Evolutionary conservation across 2,888 invertebrate species (phyloP), one percentile per base, ranked within the genome.

Genomic region (Drosophila histrio): DNA sequence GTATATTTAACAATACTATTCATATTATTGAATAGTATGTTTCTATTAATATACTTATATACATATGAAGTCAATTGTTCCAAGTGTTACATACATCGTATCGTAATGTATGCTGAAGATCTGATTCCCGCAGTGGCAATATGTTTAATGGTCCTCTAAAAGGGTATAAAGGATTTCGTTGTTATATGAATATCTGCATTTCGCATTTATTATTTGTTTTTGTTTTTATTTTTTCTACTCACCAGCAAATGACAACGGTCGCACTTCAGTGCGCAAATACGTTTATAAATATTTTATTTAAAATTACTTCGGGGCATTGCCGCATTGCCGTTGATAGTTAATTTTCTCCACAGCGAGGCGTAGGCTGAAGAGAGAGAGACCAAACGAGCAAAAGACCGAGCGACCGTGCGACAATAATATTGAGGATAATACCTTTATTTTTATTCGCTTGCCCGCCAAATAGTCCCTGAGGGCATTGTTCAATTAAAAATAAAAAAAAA

Each of bases 251-350:
- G 83, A 81, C 82, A 81, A 56, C 86, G 50, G 66, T 75, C 75
- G 66, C 88, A 77, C 82, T 77, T 81, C 63, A 68, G 64, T 85
- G 86, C 84, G 62, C 80, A 89, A 88, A 82, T 85, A 80, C 77
- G 66, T 79, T 87, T 79, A 85, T 90, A 89, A 88, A 87, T 89
- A 78, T 86, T 88, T 90, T 85, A 90, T 89, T 76, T 78, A 68
- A 89, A 87, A 89, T 85, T 89, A 81, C 90, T 77, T 79, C 63
- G 64, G 83, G 81, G 89, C 75, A 78, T 77, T 81, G 81, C 68
- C 72, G 72, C 65, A 61, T 63, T 66, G 64, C 78, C 59, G 81
- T 72, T 71, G 89, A 85, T 81, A 87, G 82, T 87, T 88, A 88
- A 84, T 88, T 88, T 83, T 69, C 84, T 81, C 80, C 84, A 60